Conservation (phyloP, 2,888 invertebrate genomes). For the Cactoblastis cactorum region DNA sequence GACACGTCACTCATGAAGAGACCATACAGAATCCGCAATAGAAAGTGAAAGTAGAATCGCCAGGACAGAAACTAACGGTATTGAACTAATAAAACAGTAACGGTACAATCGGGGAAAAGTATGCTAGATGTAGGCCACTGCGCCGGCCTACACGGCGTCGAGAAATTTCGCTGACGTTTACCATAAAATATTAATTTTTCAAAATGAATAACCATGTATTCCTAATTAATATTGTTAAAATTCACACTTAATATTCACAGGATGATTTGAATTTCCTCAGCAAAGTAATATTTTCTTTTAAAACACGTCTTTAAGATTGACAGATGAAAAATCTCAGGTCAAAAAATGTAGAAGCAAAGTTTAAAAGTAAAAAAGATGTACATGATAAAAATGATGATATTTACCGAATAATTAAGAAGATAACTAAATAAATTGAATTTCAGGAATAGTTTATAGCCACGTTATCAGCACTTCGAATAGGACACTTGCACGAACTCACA, state of each 20-base stretch:
- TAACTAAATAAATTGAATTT: constrained; percentile 30
- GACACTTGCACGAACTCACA: constrained; percentile 48
- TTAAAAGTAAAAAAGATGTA: no score
- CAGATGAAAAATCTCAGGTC: background rate
- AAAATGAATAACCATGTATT: constrained; percentile 10
- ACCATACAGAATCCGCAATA: constrained; percentile 23
- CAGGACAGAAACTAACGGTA: constrained; percentile 36
- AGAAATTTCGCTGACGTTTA: constrained; percentile 55
- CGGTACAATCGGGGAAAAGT: constrained; percentile 35
- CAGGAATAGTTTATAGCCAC: constrained; percentile 50
- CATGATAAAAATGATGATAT: constrained; percentile 26
- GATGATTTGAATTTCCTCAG: background rate
- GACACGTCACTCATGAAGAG: constrained; percentile 47
- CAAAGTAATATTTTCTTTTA: background rate
- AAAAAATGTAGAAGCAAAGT: no score
- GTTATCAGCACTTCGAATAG: constrained; percentile 49
- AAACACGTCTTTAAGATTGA: constrained; percentile 5
- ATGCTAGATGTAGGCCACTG: constrained; percentile 45
- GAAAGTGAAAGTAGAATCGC: constrained; percentile 39
- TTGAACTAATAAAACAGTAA: constrained; percentile 30
- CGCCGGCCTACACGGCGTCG: constrained; percentile 50
- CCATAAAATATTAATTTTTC: constrained; percentile 13
- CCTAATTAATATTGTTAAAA: background rate
- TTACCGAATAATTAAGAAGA: constrained; percentile 39
- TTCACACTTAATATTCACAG: background rate